phyloP scores from a whole-genome alignment of 2,888 invertebrate genomes.

The Tuberolachnus salignus region DNA sequence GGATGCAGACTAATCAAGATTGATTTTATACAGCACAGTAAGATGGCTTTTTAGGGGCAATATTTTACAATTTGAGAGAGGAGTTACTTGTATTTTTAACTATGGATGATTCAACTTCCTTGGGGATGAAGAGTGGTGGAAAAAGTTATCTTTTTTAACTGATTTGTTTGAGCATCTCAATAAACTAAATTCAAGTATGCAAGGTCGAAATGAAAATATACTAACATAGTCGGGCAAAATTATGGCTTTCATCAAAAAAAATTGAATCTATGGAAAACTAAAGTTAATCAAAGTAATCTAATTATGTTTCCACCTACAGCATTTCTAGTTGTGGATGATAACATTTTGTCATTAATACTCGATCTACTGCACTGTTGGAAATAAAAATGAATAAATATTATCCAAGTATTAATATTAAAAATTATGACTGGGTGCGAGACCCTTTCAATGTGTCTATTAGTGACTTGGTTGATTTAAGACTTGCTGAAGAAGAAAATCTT shows the following conservation, averaged over 20 bases:
- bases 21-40: conserved; percentile 57
- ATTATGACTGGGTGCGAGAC: conserved; percentile 29
- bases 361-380: conserved; percentile 11
- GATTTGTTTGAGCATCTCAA: too few species aligned
- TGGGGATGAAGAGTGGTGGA: too few species aligned
- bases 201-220: conserved; percentile 11
- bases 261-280: conserved; percentile 18
- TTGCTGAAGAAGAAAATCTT: too few species aligned
- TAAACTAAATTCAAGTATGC: conserved; percentile 29
- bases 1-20: conserved; percentile 57
- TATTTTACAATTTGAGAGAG: conserved; percentile 47
- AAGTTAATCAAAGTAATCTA: conserved; percentile 22
- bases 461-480: too few species aligned
- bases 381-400: conserved; percentile 40
- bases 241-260: conserved; percentile 5
- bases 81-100: conserved; percentile 42
- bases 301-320: conserved; percentile 5
- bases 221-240: conserved; percentile 22
- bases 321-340: neutral
- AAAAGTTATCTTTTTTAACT: too few species aligned
- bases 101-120: conserved; percentile 1
- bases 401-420: conserved; percentile 9
- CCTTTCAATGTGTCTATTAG: conserved; percentile 1
- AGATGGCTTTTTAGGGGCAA: conserved; percentile 58
- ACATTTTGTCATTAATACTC: conserved; percentile 25